phyloP scores from a whole-genome alignment of 2,797 vertebrate genomes.

The Myotis planiceps region DNA sequence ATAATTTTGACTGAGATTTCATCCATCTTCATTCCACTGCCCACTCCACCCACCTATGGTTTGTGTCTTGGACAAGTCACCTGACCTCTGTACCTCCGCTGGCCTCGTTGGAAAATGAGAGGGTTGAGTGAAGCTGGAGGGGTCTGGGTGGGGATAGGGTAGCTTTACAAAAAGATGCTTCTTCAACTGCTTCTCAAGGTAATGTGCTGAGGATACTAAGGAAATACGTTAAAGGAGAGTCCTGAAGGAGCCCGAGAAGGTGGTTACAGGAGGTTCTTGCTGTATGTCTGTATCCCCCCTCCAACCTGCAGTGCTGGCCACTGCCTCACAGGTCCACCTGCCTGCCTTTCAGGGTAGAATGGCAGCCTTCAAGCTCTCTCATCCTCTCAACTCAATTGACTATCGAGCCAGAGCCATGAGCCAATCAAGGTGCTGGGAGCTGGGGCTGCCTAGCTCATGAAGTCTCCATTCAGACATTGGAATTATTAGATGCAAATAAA shows the following conservation, averaged over 20 bases:
- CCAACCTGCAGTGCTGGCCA: not conserved
- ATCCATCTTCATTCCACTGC: not conserved
- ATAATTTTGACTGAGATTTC: not conserved
- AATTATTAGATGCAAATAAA: not conserved
- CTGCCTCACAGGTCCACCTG: too few species aligned
- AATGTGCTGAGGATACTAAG: not conserved
- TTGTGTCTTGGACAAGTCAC: not conserved
- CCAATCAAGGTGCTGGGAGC: not conserved
- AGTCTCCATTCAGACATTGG: not conserved
- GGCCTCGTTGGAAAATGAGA: not conserved
- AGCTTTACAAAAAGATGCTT: not conserved
- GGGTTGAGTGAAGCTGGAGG: not conserved
- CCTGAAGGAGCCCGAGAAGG: not conserved
- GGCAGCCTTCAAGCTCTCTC: not conserved
- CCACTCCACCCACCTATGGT: not conserved
- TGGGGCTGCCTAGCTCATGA: too few species aligned
- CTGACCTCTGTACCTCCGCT: not conserved
- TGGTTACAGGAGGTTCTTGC: not conserved
- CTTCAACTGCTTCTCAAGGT: not conserved
- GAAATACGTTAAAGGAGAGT: not conserved
- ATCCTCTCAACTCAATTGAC: not conserved
- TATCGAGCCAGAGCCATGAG: fast-evolving
- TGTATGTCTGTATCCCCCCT: not conserved
- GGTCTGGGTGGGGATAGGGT: not conserved
- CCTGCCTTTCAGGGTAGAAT: not conserved